Percentiles rank a stretch among this genome's conserved stretches.
phyloP scores from a whole-genome alignment of 1,140 invertebrate species.

The Drosophila carrolli region DNA sequence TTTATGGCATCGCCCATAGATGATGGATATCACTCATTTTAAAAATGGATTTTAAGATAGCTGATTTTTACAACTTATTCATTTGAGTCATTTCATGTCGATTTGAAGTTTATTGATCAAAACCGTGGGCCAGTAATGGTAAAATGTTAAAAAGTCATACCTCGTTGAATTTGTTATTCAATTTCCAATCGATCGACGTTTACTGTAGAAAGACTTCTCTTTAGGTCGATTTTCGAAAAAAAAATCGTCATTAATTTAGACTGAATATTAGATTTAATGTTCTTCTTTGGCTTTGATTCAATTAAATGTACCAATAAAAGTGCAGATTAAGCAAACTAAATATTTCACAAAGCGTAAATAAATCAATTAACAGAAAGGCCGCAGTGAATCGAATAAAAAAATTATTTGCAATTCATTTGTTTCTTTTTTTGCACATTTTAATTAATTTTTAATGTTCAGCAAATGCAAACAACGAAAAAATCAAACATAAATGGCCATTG shows the following conservation, averaged over 20 bases:
- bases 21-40: constrained; percentile 29
- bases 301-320: constrained; percentile 2
- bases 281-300: neutral
- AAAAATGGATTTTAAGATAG: constrained; percentile 2
- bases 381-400: constrained; percentile 14
- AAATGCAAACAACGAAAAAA: constrained; percentile 13
- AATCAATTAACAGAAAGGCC: constrained; percentile 42
- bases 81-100: too few relatives aligned
- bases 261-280: neutral
- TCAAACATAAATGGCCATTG: constrained; percentile 5
- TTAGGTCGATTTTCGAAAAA: too few relatives aligned
- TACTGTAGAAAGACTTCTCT: too few relatives aligned
- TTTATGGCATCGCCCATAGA: constrained; percentile 21
- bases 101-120: too few relatives aligned
- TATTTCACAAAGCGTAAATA: constrained; percentile 52
- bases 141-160: too few relatives aligned
- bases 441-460: constrained; percentile 42
- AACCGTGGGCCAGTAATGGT: too few relatives aligned
- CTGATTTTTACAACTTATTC: neutral
- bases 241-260: neutral
- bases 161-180: too few relatives aligned
- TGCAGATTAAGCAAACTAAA: constrained; percentile 36
- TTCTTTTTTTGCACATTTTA: constrained; percentile 31
- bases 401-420: constrained; percentile 24
- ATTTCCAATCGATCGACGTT: too few relatives aligned